Evolutionary conservation across 2,113 vertebrate species (phyloP).

Genomic region (Emydura subglobosa): DNA sequence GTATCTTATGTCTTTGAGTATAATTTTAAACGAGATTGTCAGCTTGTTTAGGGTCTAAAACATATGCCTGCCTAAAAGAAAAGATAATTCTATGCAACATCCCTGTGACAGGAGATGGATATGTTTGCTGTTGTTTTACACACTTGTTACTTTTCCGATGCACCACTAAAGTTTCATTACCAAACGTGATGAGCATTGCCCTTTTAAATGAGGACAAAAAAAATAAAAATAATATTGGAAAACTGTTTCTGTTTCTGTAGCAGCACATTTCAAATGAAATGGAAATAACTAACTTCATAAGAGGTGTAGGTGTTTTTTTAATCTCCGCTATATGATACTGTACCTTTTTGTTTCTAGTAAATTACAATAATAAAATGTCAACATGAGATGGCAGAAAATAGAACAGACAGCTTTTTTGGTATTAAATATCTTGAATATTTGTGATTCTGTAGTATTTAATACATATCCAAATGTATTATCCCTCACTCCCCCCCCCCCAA

Average conservation of each 20-base stretch:
- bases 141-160: not conserved
- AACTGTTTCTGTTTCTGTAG: constrained; percentile 28
- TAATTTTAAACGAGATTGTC: not conserved
- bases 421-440: not conserved
- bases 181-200: constrained; percentile 42
- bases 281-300: constrained; percentile 1
- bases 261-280: constrained; percentile 42
- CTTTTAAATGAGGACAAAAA: not conserved
- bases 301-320: constrained; percentile 31
- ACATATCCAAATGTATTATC: not conserved
- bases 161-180: constrained; percentile 47
- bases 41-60: not conserved
- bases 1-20: not conserved
- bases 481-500: not conserved
- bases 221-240: too few species aligned
- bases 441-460: not conserved
- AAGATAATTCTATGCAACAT: not conserved
- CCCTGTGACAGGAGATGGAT: not conserved
- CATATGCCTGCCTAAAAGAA: not conserved
- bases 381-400: constrained; percentile 33
- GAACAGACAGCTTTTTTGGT: not conserved
- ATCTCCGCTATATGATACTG: constrained; percentile 9
- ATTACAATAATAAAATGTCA: constrained; percentile 29
- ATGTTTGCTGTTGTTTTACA: constrained; percentile 21
- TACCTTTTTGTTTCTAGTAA: constrained; percentile 55